Percentiles rank a stretch among this genome's conserved stretches.
Evolutionary conservation across 2,113 vertebrate species (phyloP).

Genomic region (Mus spicilegus): DNA sequence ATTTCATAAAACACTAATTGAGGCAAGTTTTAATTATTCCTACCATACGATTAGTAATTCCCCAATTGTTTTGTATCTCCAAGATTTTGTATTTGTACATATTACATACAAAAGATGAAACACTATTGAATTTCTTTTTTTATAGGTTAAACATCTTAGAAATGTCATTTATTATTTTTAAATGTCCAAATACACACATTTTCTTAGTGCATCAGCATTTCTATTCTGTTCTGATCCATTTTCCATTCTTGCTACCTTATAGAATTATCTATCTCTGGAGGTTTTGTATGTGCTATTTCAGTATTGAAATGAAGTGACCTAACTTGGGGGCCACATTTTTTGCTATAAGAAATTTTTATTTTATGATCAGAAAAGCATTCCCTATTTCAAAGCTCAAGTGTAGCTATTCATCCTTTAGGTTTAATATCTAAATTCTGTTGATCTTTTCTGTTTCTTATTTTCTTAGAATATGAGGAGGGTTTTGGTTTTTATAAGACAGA

Average conservation of each 20-base stretch:
- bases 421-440: conserved; percentile 10
- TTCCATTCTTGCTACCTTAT: background rate
- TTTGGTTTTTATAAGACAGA: background rate
- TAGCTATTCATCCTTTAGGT: background rate
- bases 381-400: background rate
- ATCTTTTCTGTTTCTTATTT: conserved; percentile 22
- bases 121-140: conserved; percentile 11
- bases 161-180: background rate
- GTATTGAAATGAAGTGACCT: conserved; percentile 36
- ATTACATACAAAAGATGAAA: conserved; percentile 34
- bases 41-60: background rate
- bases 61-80: background rate
- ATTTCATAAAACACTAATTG: conserved; percentile 20
- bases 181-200: background rate
- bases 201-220: background rate
- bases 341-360: conserved; percentile 22
- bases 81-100: background rate
- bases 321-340: background rate
- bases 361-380: conserved; percentile 41
- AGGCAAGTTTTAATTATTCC: conserved; percentile 27
- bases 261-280: conserved; percentile 53
- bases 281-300: background rate
- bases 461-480: background rate
- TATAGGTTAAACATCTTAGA: background rate
- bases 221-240: conserved; percentile 48